phyloP scores from a whole-genome alignment of 2,797 vertebrate species.

The Protosalanx chinensis region DNA sequence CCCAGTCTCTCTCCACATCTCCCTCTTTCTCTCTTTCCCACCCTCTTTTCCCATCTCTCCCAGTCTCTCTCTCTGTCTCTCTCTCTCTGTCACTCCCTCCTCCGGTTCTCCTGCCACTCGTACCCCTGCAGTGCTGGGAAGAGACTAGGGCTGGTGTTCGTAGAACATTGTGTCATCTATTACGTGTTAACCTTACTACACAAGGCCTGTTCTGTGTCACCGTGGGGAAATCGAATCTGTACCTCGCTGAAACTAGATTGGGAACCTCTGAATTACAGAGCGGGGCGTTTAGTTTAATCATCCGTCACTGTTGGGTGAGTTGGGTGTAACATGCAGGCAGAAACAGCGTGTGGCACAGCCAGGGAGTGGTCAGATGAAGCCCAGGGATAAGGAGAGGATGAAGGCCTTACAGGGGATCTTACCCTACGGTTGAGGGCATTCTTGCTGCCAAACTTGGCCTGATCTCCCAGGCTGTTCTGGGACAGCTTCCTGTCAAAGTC shows the following conservation, averaged over 20 bases:
- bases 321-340: neutral
- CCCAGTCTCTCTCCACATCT: too few species aligned
- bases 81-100: constrained; percentile 41
- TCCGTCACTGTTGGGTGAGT: neutral
- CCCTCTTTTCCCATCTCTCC: too few species aligned
- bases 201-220: neutral
- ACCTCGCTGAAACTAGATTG: neutral
- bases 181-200: neutral
- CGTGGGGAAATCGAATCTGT: neutral
- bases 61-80: constrained; percentile 31
- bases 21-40: too few species aligned
- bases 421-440: constrained; percentile 91
- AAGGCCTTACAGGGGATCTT: constrained; percentile 46
- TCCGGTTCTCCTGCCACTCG: constrained; percentile 41
- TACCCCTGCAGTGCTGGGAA: constrained; percentile 23
- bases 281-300: neutral
- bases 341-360: neutral
- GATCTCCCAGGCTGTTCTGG: constrained; percentile 84
- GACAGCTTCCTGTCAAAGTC: constrained; percentile 87
- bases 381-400: neutral
- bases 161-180: neutral
- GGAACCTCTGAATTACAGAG: neutral
- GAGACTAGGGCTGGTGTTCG: neutral
- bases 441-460: constrained; percentile 89
- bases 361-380: neutral